A percentile compares a stretch with the other conserved stretches of the same genome.
These are phyloP conservation scores for Ceratothoa steindachneri DNA, from an alignment of 2,888 invertebrate genomes.

Conservation along the genomic window DNA sequence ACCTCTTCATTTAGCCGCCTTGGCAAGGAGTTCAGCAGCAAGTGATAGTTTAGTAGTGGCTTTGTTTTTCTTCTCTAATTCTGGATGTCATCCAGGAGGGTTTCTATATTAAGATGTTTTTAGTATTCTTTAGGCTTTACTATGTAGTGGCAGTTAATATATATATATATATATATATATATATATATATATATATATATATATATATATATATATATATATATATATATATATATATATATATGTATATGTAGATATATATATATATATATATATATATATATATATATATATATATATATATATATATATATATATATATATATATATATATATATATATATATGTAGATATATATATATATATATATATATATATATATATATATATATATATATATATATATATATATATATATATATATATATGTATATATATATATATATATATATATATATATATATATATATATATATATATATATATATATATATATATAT, in stretches of 20 bases:
- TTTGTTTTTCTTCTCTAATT: no score
- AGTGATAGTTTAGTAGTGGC: no score
- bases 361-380: conserved; percentile 28
- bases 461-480: no score
- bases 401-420: conserved; percentile 20
- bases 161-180: no score
- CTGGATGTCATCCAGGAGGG: no score
- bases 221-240: conserved; percentile 1
- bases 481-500: no score
- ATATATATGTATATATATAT: conserved; percentile 25
- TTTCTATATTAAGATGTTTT: no score
- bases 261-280: conserved; percentile 14
- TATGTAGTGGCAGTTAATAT: neutral
- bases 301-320: conserved; percentile 17
- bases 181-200: neutral
- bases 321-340: conserved; percentile 27
- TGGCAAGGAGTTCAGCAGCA: no score
- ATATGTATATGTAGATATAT: conserved; percentile 11
- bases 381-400: conserved; percentile 22
- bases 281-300: conserved; percentile 14
- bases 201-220: neutral
- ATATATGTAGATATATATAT: no score
- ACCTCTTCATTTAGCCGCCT: no score
- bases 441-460: no score
- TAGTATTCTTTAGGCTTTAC: no score